Evolutionary conservation across 2,888 invertebrate species (phyloP), one percentile per base, ranked within the genome.

Genomic region (Lasioglossum zephyrum): DNA sequence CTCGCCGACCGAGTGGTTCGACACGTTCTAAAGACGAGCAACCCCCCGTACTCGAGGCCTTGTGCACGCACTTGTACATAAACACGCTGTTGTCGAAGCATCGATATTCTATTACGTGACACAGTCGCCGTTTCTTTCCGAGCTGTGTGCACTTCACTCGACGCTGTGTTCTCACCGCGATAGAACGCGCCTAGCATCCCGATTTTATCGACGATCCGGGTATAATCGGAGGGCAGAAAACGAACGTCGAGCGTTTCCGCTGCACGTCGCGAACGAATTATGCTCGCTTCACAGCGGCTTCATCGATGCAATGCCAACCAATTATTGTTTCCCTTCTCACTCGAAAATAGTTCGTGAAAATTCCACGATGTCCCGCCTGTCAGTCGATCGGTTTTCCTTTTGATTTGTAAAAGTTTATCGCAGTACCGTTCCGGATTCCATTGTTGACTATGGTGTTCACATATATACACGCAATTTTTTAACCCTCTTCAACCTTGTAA

Each of bases 41-140:
- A 72, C n/a, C 81, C 79, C 79, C 77, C 77, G 75, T 66, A 66
- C 73, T 57, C 73, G 39, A 63, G 36, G 26, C 49, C 75, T 77
- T 78, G 87, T 79, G 72, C 87, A 79, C 84, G 74, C 74, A 74
- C 79, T 57, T 87, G 85, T 88, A 87, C 82, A 85, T 87, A 85
- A 80, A 85, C 85, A 80, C 69, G 79, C 82, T 87, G 79, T 82
- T 79, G 77, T 80, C 84, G 88, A 79, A 85, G 77, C 79, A 82
- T 85, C 86, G 86, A 86, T 86, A 86, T 85, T 86, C 80, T 77
- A 78, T 77, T 66, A 76, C 80, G 77, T 72, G 87, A 79, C 72
- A 73, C 83, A 63, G 66, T 60, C 66, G 73, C 77, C 73, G 73
- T 79, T 79, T 86, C 36, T 66, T 60, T 74, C 39, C 26, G 57